Conservation (phyloP, 2,797 vertebrate genomes). For the Helicolenus hilgendorfi region DNA sequence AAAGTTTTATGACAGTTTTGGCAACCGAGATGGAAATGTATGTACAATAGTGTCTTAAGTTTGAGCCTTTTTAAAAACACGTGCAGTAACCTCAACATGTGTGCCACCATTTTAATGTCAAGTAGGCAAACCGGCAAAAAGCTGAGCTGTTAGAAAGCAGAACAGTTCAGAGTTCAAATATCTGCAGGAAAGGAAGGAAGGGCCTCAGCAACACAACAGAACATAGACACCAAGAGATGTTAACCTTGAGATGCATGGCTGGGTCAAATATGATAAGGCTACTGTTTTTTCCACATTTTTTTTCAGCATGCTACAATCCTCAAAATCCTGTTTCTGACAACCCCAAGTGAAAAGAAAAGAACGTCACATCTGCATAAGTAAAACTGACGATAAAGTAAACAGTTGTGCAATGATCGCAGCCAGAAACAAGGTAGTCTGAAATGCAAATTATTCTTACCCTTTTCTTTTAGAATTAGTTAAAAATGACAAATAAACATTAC, state of each 20-base stretch:
- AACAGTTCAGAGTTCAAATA: slow-evolving; percentile 13
- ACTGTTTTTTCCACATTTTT: neutral
- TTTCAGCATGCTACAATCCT: neutral
- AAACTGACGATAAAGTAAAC: neutral
- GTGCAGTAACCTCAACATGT: neutral
- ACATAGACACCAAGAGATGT: neutral
- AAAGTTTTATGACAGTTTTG: neutral
- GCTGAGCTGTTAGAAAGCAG: neutral
- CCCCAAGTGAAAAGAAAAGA: neutral
- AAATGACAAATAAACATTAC: neutral
- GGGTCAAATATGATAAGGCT: neutral
- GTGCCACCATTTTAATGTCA: slow-evolving; percentile 17
- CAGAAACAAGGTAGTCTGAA: neutral
- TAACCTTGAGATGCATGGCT: neutral
- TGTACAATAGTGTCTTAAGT: neutral
- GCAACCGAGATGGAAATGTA: neutral
- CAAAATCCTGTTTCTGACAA: neutral
- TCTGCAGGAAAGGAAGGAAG: slow-evolving; percentile 10
- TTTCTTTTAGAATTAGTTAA: neutral
- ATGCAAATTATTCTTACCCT: neutral
- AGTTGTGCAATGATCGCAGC: neutral
- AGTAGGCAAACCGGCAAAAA: neutral
- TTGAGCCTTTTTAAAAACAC: neutral
- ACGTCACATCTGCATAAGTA: neutral
- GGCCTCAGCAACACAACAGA: slow-evolving; percentile 1